Base-by-base conservation (phyloP, 2,888 invertebrate genomes). In the Hedya salicella region DNA sequence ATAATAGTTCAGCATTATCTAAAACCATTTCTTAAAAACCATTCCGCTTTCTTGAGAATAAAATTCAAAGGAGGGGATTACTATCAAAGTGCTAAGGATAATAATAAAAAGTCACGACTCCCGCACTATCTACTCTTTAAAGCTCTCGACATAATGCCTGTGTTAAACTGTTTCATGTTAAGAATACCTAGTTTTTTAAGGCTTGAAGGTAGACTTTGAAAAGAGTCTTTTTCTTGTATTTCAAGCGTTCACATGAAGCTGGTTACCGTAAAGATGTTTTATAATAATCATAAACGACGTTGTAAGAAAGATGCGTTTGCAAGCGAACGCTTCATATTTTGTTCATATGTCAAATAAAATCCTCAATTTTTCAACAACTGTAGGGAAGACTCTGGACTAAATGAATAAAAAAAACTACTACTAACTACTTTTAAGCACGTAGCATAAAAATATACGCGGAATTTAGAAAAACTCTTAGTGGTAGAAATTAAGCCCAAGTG, bases 91-190 rank as follows among this genome's bases (percentile, higher is more conserved):
- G 52, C 42, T 13, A 30, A 60, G 46, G 44, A 54, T 62, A 54
- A 46, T 62, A 62, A 54, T 48, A 62, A 62, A 62, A 62, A 62
- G 46, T 62, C 53, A 62, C 36, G 53, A 53, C 46, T 19, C 19
- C 16, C 25, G 11, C 46, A 40, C 62, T 48, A 62, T 54, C 53
- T 21, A 54, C 32, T 19, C 32, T 42, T 32, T 32, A 42, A 16
- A 59, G 53, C 25, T 36, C 46, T 48, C 13, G 21, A 44, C 44
- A 46, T 62, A 46, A 62, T 25, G 53, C 36, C 44, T 16, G 46
- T 25, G 39, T 54, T 53, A 36, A 46, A 46, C 39, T 53, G 16
- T 17, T 62, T 46, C 39, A 62, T 21, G 36, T 62, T 25, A 42
- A 16, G 36, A 2, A 42, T 32, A 30, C 19, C 46, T n/a, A 25